phyloP scores from a whole-genome alignment of 2,888 invertebrate genomes.

The Sminthurinus aureus region DNA sequence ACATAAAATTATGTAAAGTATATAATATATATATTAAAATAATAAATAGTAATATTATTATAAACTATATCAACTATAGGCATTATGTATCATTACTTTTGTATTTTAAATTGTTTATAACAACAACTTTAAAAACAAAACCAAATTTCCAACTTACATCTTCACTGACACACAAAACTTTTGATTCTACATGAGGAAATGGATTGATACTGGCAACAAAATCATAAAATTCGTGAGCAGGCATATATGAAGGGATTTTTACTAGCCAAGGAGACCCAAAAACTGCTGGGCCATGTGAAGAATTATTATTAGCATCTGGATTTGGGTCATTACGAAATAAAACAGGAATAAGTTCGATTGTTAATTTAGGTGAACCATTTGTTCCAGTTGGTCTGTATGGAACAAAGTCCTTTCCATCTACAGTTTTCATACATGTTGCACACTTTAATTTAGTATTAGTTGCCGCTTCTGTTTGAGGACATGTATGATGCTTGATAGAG shows the following conservation, averaged over 20 bases:
- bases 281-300: slow-evolving; percentile 56
- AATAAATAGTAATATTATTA: no score
- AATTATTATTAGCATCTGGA: slow-evolving; percentile 65
- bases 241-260: slow-evolving; percentile 67
- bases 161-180: slow-evolving; percentile 44
- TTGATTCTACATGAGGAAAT: slow-evolving; percentile 61
- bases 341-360: slow-evolving; percentile 64
- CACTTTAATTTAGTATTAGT: slow-evolving; percentile 62
- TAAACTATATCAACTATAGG: slow-evolving; percentile 6
- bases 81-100: no score
- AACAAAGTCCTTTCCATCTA: slow-evolving; percentile 64
- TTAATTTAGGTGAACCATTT: slow-evolving; percentile 14
- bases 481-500: slow-evolving; percentile 51
- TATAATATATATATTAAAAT: no score
- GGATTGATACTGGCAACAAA: slow-evolving; percentile 66
- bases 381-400: slow-evolving; percentile 50
- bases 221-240: slow-evolving; percentile 66
- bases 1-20: no score
- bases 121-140: no score
- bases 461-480: no score
- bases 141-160: no score
- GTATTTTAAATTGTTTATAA: no score
- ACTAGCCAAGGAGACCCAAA: slow-evolving; percentile 69
- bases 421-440: slow-evolving; percentile 65
- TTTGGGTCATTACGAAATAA: slow-evolving; percentile 67